These are phyloP conservation scores for Phortica magna DNA, from an alignment of 2,888 invertebrate species.

Conservation along the genomic window DNA sequence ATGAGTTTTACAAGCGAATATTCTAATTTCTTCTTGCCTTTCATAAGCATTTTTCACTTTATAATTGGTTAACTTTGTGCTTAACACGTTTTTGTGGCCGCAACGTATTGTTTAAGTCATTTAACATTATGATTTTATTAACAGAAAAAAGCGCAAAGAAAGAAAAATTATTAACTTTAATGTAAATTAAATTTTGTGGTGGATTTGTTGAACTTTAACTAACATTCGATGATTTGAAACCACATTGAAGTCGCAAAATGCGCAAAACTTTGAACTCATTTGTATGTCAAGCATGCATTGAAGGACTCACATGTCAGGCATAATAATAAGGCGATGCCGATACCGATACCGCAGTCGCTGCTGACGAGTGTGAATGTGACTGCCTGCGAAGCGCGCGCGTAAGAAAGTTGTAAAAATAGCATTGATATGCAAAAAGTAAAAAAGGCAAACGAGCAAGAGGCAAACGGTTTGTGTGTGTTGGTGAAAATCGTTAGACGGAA, in stretches of 20 bases:
- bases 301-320: conserved; percentile 58
- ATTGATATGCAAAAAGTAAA: conserved; percentile 21
- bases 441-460: not conserved
- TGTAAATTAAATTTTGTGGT: not conserved
- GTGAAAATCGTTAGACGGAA: not conserved
- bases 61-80: conserved; percentile 7
- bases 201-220: not conserved
- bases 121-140: conserved; percentile 8
- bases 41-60: not conserved
- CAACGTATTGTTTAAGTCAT: not conserved
- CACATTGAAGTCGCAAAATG: not conserved
- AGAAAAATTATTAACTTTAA: not conserved
- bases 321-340: conserved; percentile 54
- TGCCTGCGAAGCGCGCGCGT: not conserved
- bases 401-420: conserved; percentile 22
- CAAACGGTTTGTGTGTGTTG: not conserved
- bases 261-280: conserved; percentile 48
- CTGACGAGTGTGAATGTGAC: not conserved
- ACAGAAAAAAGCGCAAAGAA: not conserved
- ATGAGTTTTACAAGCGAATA: not conserved
- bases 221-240: not conserved
- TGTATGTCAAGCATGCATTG: conserved; percentile 63
- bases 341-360: not conserved
- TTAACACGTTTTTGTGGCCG: not conserved
- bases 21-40: too few relatives aligned